Conservation (phyloP, 2,888 invertebrate genomes). For the Platycheirus albimanus region DNA sequence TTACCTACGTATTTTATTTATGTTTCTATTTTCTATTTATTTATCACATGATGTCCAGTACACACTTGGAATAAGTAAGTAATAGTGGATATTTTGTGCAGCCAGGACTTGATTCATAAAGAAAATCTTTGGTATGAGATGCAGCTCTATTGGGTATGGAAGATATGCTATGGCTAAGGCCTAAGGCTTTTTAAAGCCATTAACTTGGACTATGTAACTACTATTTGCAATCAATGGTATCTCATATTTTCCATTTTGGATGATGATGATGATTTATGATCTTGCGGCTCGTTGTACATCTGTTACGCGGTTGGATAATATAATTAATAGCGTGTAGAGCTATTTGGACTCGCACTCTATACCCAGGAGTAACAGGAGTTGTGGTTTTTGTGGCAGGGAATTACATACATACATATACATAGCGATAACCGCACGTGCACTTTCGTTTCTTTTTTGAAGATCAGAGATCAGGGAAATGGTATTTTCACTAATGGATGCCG, state of each 20-base stretch:
- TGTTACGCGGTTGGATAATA: slow-evolving; percentile 44
- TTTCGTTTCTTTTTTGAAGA: slow-evolving; percentile 39
- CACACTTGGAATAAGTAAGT: slow-evolving; percentile 11
- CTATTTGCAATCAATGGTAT: slow-evolving; percentile 20
- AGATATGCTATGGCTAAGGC: not conserved
- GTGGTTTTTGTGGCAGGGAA: slow-evolving; percentile 17
- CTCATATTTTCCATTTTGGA: slow-evolving; percentile 14
- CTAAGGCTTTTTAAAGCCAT: slow-evolving; percentile 17
- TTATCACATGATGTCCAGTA: too few species aligned
- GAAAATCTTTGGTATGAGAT: slow-evolving; percentile 2
- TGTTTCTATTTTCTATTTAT: too few species aligned
- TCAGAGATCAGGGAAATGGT: slow-evolving; percentile 21
- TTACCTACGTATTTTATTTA: slow-evolving; percentile 1
- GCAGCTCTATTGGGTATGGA: not conserved
- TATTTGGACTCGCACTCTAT: slow-evolving; percentile 22
- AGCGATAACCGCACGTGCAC: slow-evolving; percentile 2
- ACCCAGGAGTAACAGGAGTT: slow-evolving; percentile 8
- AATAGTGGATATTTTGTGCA: not conserved
- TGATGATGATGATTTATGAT: slow-evolving; percentile 56
- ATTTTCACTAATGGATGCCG: not conserved
- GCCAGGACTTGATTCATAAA: not conserved
- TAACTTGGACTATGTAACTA: slow-evolving; percentile 3
- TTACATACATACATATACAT: too few species aligned
- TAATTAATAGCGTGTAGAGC: slow-evolving; percentile 33
- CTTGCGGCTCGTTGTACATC: slow-evolving; percentile 26